Conservation (phyloP, 2,113 vertebrate species). For the Eulacestoma nigropectus region DNA sequence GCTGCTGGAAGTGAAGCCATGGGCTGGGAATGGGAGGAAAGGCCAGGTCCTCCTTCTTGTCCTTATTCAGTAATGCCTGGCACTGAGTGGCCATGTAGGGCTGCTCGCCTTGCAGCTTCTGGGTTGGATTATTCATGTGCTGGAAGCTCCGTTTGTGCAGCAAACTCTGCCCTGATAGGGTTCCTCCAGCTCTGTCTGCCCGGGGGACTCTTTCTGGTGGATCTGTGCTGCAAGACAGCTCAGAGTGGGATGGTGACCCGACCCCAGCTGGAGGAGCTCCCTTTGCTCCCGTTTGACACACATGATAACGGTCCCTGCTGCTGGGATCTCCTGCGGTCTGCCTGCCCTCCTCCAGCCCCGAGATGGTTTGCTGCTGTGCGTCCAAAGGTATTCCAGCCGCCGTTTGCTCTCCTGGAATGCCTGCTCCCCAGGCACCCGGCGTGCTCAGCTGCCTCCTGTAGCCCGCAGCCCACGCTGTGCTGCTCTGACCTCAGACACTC, state of each 20-base stretch:
- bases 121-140: background rate
- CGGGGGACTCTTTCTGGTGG: background rate
- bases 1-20: background rate
- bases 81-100: rapidly evolving
- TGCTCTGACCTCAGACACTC: background rate
- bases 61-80: background rate
- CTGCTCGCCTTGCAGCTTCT: background rate
- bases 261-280: background rate
- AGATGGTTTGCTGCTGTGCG: background rate
- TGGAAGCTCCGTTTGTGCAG: background rate
- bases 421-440: rapidly evolving
- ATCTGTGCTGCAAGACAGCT: background rate
- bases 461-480: background rate
- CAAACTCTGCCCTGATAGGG: background rate
- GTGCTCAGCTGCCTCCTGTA: background rate
- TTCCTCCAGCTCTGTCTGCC: background rate
- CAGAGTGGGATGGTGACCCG: rapidly evolving
- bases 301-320: background rate
- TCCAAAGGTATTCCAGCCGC: background rate
- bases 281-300: background rate
- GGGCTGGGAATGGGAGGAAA: rapidly evolving
- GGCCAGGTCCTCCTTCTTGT: background rate
- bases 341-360: background rate
- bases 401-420: background rate
- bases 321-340: background rate